These are phyloP conservation scores for Takifugu ocellatus DNA, from an alignment of 2,797 vertebrate genomes.

Conservation along the genomic window DNA sequence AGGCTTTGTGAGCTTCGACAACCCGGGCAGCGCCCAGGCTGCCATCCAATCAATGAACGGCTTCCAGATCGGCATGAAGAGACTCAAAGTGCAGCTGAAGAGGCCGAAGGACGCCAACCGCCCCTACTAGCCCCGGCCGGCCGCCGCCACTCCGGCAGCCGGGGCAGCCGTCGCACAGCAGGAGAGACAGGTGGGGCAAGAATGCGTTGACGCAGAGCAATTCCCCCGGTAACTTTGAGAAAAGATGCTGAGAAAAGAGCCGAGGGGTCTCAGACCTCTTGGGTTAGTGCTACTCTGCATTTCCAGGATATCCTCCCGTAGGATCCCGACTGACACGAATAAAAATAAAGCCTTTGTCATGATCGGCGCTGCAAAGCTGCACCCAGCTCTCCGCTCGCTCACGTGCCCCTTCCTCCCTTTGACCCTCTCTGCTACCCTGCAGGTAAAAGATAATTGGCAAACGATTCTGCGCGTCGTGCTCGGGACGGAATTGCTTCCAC, in stretches of 20 bases:
- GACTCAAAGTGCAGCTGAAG: constrained; percentile 99
- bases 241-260: constrained; percentile 41
- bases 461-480: constrained; percentile 55
- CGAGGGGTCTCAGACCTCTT: constrained; percentile 45
- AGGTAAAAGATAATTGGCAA: constrained; percentile 68
- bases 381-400: no score
- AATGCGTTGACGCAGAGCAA: background rate
- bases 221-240: constrained; percentile 40
- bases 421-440: constrained; percentile 20
- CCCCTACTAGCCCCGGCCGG: constrained; percentile 87
- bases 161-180: constrained; percentile 70
- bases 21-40: constrained; percentile 97
- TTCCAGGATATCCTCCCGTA: background rate
- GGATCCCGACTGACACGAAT: no score
- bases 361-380: no score
- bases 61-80: constrained; percentile 99
- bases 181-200: constrained; percentile 71
- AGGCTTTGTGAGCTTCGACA: constrained; percentile 99
- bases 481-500: constrained; percentile 55
- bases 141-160: constrained; percentile 60
- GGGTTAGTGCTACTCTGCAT: constrained; percentile 28
- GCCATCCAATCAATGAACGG: constrained; percentile 99
- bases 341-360: no score
- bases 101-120: constrained; percentile 98
- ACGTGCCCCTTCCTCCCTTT: no score